Base-by-base conservation (phyloP, 2,888 invertebrate species). In the Eristalinus aeneus region DNA sequence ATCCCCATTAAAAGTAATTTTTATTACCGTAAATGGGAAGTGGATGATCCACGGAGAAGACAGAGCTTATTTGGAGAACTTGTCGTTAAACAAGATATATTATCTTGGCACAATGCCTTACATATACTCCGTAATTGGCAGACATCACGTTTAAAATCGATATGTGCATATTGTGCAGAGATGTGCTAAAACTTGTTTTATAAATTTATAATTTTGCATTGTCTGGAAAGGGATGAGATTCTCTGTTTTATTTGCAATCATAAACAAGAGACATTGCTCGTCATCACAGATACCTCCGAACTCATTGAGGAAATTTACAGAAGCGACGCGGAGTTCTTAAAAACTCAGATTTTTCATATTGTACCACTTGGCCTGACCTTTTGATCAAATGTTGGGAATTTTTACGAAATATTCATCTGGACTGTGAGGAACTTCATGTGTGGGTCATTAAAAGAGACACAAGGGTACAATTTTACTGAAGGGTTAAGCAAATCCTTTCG, bases 1-100 rank as follows among this genome's bases (percentile, higher is more conserved):
- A 74, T 65, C 86, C 88, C 80, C 89, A 90, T 91, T 91, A 91
- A 91, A 90, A 89, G 89, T 88, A 83, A 89, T 88, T 91, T 91
- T 91, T 91, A 91, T 88, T 90, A 84, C 88, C 76, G 82, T 81
- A 73, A 88, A 78, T 39, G 77, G 20, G 56, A 86, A 46, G 67
- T 78, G 82, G 74, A 78, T 67, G 71, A 67, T 71, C 27, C 39
- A 39, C 61, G 16, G 60, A n/a, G 60, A 75, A 65, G 61, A 71
- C 77, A 53, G 27, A 46, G 39, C 69, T 5, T 16, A 16, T 16
- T 16, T 16, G 8, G 16, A 8, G 16, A 46, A 16, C 8, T 16
- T 8, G 46, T 46, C 16, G 1, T 46, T 46, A 16, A 5, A n/a
- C 6, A 16, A 46, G 46, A 46, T 65, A 46, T 64, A 64, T n/a